phyloP scores from a whole-genome alignment of 2,888 invertebrate species.

The Argyresthia albistria region DNA sequence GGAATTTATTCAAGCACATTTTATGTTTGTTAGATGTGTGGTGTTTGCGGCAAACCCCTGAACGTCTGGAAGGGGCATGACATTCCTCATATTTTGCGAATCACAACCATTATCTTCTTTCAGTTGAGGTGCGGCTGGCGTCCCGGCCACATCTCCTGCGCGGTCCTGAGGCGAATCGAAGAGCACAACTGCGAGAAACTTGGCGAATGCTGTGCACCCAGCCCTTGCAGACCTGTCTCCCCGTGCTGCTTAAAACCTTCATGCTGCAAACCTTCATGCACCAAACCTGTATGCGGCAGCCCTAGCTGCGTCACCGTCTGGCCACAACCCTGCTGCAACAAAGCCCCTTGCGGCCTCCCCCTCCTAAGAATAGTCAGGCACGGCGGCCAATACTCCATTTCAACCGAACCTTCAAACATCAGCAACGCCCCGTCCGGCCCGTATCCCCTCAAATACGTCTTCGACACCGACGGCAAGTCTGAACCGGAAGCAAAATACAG shows the following conservation, averaged over 20 bases:
- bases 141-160: conserved; percentile 59
- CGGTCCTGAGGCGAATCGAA: conserved; percentile 50
- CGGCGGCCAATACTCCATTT: conserved; percentile 49
- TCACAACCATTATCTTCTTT: conserved; percentile 10
- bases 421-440: conserved; percentile 52
- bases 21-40: too few species aligned
- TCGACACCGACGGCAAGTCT: conserved; percentile 26
- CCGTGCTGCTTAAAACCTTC: conserved; percentile 16
- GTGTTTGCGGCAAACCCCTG: too few species aligned
- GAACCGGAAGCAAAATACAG: conserved; percentile 31
- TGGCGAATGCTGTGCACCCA: neutral
- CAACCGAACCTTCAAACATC: conserved; percentile 50
- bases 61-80: too few species aligned
- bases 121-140: conserved; percentile 63
- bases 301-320: conserved; percentile 21
- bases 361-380: conserved; percentile 49
- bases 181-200: conserved; percentile 40
- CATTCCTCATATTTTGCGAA: neutral
- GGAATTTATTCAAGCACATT: too few species aligned
- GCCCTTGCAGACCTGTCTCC: conserved; percentile 14
- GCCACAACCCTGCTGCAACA: neutral
- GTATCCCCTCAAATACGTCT: conserved; percentile 54
- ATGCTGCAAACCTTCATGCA: conserved; percentile 21
- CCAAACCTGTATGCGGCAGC: conserved; percentile 11
- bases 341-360: conserved; percentile 28